Conservation (phyloP, 2,113 vertebrate genomes). For the Bubo scandiacus region DNA sequence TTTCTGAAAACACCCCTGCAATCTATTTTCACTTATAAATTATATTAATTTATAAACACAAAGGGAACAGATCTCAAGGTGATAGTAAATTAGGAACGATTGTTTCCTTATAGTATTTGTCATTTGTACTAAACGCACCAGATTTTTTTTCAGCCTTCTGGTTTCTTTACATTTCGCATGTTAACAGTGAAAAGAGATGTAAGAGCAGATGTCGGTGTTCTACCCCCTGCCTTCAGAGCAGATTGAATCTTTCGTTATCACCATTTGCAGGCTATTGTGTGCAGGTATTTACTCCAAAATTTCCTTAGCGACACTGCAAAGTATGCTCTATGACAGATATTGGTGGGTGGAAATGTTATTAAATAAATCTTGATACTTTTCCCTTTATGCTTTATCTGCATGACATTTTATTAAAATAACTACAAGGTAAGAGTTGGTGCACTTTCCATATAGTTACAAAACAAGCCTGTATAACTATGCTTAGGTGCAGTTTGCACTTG, state of each 20-base stretch:
- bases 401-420: slow-evolving; percentile 2
- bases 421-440: neutral
- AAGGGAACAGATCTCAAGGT: neutral
- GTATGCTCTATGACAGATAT: neutral
- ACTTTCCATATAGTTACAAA: neutral
- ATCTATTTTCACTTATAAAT: neutral
- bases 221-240: slow-evolving; percentile 22
- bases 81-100: neutral
- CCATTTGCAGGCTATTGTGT: neutral
- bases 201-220: neutral
- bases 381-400: neutral
- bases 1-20: neutral
- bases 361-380: slow-evolving; percentile 9
- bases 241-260: slow-evolving; percentile 16
- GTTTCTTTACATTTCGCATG: neutral
- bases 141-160: neutral
- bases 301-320: neutral
- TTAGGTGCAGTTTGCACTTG: neutral
- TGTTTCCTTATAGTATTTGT: neutral
- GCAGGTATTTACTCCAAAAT: slow-evolving; percentile 11
- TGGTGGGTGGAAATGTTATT: neutral
- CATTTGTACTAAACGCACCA: neutral
- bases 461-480: neutral
- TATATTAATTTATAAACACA: neutral
- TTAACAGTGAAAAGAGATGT: neutral